A percentile compares a stretch with the other conserved stretches of the same genome.
Evolutionary conservation across 2,113 vertebrate species (phyloP).

Genomic region (Crotalus tigris): DNA sequence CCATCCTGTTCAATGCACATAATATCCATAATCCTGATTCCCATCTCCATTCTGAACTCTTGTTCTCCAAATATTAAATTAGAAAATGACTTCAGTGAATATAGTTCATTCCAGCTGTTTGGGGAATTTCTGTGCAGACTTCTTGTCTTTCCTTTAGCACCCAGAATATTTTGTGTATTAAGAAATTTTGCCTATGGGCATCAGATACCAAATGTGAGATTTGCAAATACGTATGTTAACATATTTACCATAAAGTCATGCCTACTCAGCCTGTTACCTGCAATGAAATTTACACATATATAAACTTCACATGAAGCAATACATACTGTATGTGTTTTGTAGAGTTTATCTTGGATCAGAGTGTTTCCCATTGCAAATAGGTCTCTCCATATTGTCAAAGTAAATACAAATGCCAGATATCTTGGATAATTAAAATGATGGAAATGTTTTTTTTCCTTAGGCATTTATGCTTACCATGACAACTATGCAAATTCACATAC

Average conservation of each 20-base stretch:
- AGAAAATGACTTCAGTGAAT: neutral
- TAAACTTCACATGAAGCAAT: neutral
- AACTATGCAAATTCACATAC: fast-evolving
- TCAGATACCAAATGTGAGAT: neutral
- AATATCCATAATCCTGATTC: neutral
- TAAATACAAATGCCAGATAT: fast-evolving
- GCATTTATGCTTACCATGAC: fast-evolving
- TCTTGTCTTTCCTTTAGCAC: neutral
- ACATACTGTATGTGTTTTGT: neutral
- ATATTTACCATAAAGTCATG: neutral
- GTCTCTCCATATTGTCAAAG: neutral
- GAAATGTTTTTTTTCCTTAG: neutral
- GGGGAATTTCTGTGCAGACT: neutral
- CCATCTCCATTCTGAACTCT: neutral
- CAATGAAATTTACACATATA: neutral
- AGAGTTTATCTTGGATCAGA: neutral
- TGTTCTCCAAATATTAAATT: neutral
- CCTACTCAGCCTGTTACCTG: neutral
- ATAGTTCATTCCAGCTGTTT: neutral
- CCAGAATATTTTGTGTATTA: neutral
- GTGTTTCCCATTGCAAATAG: neutral
- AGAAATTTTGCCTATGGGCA: neutral
- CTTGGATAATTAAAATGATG: neutral
- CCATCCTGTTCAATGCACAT: neutral
- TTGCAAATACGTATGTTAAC: neutral